Evolutionary conservation across 2,113 vertebrate genomes (phyloP).

Genomic region (Columba janthina): DNA sequence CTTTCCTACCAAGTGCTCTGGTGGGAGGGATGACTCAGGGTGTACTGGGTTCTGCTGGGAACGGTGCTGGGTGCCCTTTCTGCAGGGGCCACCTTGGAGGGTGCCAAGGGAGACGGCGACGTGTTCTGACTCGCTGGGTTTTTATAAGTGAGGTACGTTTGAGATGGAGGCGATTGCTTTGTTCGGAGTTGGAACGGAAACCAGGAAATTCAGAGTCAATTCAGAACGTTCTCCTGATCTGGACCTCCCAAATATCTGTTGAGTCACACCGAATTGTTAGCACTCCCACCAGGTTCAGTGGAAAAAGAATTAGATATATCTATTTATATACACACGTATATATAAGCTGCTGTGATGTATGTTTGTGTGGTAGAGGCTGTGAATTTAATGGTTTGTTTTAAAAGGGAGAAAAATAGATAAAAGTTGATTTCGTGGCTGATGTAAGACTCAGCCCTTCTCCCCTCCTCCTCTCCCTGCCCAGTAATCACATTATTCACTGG

Average conservation of each 20-base stretch:
- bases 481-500: conserved; percentile 5
- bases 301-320: too few species aligned
- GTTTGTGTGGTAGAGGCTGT: background rate
- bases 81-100: background rate
- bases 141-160: background rate
- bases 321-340: background rate
- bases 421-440: background rate
- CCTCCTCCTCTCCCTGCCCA: background rate
- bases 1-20: background rate
- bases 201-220: background rate
- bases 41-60: background rate
- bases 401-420: background rate
- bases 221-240: background rate
- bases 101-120: background rate
- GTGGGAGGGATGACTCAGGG: background rate
- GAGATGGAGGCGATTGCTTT: background rate
- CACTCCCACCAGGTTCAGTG: background rate
- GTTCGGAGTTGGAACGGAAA: background rate
- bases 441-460: background rate
- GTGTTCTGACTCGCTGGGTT: background rate
- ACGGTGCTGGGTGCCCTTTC: background rate
- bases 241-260: background rate
- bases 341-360: background rate
- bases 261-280: background rate
- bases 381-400: background rate